phyloP scores from a whole-genome alignment of 2,113 vertebrate species.

The Lagopus muta region DNA sequence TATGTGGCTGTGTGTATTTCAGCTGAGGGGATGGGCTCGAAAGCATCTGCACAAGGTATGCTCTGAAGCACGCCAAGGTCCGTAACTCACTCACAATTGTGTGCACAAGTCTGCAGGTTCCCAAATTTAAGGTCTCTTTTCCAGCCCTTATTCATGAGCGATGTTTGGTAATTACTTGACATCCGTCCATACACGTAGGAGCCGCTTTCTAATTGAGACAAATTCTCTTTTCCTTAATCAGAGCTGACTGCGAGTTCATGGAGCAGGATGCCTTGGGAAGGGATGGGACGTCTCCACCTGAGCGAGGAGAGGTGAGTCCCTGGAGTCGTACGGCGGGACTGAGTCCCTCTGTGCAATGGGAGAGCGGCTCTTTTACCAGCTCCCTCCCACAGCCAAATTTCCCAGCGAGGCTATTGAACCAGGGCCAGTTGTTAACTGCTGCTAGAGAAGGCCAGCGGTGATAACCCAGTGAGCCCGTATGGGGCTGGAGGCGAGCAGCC shows the following conservation, averaged over 20 bases:
- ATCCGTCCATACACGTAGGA: background rate
- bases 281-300: conserved; percentile 55
- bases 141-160: background rate
- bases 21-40: background rate
- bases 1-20: conserved; percentile 36
- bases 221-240: conserved; percentile 73
- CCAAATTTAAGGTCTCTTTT: conserved; percentile 52
- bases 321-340: conserved; percentile 5
- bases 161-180: conserved; percentile 42
- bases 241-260: conserved; percentile 42
- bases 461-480: conserved; percentile 14
- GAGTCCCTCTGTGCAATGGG: background rate
- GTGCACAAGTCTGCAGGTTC: background rate
- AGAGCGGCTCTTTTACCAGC: conserved; percentile 19
- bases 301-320: conserved; percentile 68
- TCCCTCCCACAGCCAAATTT: background rate
- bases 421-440: conserved; percentile 12
- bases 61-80: conserved; percentile 48
- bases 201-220: conserved; percentile 67
- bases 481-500: background rate
- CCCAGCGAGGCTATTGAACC: background rate
- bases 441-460: background rate
- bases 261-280: conserved; percentile 57
- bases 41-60: conserved; percentile 9
- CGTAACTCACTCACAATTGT: conserved; percentile 18